Percentiles rank a stretch among this genome's conserved stretches.
Conservation (phyloP, 53 echinoderm and acorn worm genomes). For the Paracentrotus lividus region DNA sequence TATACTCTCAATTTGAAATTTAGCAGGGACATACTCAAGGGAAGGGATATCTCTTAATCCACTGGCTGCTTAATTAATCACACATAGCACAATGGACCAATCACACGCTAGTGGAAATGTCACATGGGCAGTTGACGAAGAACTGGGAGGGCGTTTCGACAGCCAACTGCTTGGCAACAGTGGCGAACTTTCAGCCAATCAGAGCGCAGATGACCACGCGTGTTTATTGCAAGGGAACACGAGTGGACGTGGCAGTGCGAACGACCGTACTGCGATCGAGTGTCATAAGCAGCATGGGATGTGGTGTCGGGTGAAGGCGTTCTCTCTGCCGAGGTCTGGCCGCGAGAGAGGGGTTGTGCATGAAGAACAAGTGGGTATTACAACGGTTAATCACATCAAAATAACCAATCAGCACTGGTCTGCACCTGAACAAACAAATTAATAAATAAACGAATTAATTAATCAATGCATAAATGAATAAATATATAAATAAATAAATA, state of each 20-base stretch:
- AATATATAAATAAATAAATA: not conserved
- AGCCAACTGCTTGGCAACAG: not conserved
- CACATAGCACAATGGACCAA: not conserved
- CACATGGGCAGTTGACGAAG: not conserved
- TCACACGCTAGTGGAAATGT: not conserved
- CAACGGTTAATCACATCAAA: too few relatives aligned
- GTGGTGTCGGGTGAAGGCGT: conserved; percentile 32
- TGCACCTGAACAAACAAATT: not conserved
- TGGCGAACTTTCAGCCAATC: conserved; percentile 34
- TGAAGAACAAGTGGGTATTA: not conserved
- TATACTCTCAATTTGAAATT: too few relatives aligned
- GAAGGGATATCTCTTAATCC: too few relatives aligned
- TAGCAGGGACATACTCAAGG: too few relatives aligned
- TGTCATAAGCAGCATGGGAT: not conserved
- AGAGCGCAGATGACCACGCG: not conserved
- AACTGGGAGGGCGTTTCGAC: not conserved
- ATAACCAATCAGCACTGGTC: too few relatives aligned
- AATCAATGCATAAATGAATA: not conserved
- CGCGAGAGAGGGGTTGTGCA: not conserved
- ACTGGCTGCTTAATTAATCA: too few relatives aligned
- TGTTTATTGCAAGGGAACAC: not conserved
- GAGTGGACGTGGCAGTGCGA: not conserved
- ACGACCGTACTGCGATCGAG: not conserved
- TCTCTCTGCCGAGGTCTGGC: conserved; percentile 13
- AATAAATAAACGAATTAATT: not conserved